These are phyloP conservation scores for Polydrusus cervinus DNA, from an alignment of 2,888 invertebrate species.

Conservation along the genomic window DNA sequence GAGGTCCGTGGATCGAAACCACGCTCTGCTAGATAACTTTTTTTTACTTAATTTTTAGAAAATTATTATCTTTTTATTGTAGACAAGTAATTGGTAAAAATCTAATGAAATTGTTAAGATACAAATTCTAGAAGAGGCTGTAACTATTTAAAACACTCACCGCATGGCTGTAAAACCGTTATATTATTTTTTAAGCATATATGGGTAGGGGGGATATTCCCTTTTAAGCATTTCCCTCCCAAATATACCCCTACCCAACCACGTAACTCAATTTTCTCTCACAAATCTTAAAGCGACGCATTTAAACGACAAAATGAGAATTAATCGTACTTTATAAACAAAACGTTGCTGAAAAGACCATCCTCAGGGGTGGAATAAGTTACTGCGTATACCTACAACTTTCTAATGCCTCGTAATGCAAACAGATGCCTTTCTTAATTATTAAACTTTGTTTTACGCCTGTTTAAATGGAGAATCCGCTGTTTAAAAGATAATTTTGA, in stretches of 20 bases:
- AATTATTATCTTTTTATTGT: too few species aligned
- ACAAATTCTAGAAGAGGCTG: too few species aligned
- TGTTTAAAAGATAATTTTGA: conserved; percentile 54
- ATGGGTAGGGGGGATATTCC: too few species aligned
- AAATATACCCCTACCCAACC: too few species aligned
- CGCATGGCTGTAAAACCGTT: too few species aligned
- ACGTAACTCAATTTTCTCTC: background rate
- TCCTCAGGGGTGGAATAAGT: conserved; percentile 51
- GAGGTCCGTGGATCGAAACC: conserved; percentile 95
- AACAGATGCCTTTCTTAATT: conserved; percentile 53
- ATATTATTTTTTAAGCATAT: too few species aligned
- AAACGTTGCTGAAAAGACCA: conserved; percentile 42
- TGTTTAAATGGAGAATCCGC: conserved; percentile 45
- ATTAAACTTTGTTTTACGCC: conserved; percentile 54
- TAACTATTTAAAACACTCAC: too few species aligned
- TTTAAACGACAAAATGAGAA: conserved; percentile 46
- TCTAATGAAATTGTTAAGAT: too few species aligned
- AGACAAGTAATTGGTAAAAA: too few species aligned
- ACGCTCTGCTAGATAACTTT: conserved; percentile 80
- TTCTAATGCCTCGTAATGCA: conserved; percentile 52
- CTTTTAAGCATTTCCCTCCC: too few species aligned
- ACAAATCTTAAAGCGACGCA: conserved; percentile 14
- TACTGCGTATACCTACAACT: conserved; percentile 36
- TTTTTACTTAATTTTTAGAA: conserved; percentile 38
- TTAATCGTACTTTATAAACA: conserved; percentile 43